Evolutionary conservation across 2,888 invertebrate species (phyloP).

Genomic region (Pollenia amentaria): DNA sequence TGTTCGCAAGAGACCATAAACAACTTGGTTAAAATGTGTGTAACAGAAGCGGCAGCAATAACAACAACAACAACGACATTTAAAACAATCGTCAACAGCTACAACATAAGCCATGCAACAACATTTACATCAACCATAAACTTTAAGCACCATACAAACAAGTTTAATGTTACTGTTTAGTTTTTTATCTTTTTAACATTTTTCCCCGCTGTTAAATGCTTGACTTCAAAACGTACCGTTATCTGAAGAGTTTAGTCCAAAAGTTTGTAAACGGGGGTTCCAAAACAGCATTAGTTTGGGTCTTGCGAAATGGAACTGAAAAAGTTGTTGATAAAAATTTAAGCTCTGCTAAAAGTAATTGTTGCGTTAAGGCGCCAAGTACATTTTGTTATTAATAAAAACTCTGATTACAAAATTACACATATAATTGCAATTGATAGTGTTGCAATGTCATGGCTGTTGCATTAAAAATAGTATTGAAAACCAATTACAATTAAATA

Average conservation of each 20-base stretch:
- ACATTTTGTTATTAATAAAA: too few species aligned
- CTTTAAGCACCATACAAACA: slow-evolving; percentile 63
- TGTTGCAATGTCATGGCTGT: too few species aligned
- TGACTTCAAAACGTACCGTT: slow-evolving; percentile 51
- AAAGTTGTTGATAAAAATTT: too few species aligned
- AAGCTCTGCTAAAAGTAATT: too few species aligned
- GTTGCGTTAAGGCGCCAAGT: too few species aligned
- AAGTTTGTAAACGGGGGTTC: too few species aligned
- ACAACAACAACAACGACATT: slow-evolving; percentile 32
- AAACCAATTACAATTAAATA: too few species aligned
- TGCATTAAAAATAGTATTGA: too few species aligned
- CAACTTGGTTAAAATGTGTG: slow-evolving; percentile 55
- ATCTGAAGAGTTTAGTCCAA: slow-evolving; percentile 16
- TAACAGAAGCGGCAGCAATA: slow-evolving; percentile 19
- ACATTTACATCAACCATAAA: slow-evolving; percentile 62
- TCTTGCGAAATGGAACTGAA: too few species aligned
- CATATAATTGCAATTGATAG: too few species aligned
- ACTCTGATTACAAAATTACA: too few species aligned
- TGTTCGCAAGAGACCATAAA: slow-evolving; percentile 72
- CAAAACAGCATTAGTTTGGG: too few species aligned
- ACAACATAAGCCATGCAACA: slow-evolving; percentile 53
- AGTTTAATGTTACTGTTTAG: slow-evolving; percentile 63
- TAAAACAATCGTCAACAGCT: not conserved
- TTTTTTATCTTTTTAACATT: slow-evolving; percentile 33
- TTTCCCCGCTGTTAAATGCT: not conserved